Base-by-base conservation (phyloP, 2,113 vertebrate genomes). In the Ranitomeya variabilis region DNA sequence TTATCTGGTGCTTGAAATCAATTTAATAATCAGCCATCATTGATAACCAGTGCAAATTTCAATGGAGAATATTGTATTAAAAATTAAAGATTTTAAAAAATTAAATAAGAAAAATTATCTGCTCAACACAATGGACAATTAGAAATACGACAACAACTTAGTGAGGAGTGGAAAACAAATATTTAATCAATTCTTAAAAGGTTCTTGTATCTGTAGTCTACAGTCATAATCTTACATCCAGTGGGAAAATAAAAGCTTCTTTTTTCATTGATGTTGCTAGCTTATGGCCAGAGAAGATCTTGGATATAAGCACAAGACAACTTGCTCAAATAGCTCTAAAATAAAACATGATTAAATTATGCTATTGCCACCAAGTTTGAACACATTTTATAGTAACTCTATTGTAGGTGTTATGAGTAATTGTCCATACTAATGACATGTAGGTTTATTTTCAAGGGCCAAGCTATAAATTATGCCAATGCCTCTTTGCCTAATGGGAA, bases 161-260 rank as follows among this genome's bases (percentile, higher is more conserved):
- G 82, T 18, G 51, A 37, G 37, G 37, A 21, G 60, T 21, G n/a
- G 14, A 52, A 84, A 12, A 21, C n/a, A 71, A 71, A 19, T 21
- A 83, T 54, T 69, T 83, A 37, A 84, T 23, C n/a, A 51, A n/a
- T 84, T 84, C 51, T 84, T 71, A 55, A 84, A 84, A 84, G 55
- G 82, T 52, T 31, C 82, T 84, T 71, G 54, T 71, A 84, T 84
- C 21, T 84, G 59, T 52, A 54, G 45, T 83, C 62, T 55, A 23
- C 64, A 62, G 57, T 81, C 59, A 26, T 37, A 82, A 45, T 64
- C 26, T 82, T 21, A 45, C 66, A 69, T 84, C 66, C 71, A 84
- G 71, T 84, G 51, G 80, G 82, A 71, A 51, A 55, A 84, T 84
- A 84, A 71, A 84, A 84, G 64, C 82, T 69, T 71, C 64, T n/a